Evolutionary conservation across 2,797 vertebrate species (phyloP), one percentile per base, ranked within the genome.

Genomic region (Galaxias olidus): DNA sequence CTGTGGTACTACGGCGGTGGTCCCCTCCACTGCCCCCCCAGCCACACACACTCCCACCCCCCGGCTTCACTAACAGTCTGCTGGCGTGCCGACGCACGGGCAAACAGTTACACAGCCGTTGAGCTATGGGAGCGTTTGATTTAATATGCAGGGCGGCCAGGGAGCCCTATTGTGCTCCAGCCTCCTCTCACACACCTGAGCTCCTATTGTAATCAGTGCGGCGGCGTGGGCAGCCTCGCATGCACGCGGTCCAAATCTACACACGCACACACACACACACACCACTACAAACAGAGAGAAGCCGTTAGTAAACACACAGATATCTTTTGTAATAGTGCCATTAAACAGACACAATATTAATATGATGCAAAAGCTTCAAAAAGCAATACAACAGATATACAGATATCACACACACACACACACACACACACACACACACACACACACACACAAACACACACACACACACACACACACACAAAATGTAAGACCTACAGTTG

Each of bases 151-250:
- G 57, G 67, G 51, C 42, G 20, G 61, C 60, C 56, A 71, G 43
- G 9, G 59, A 49, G 65, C 62, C 54, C 77, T 51, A 69, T 73
- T 77, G 82, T 84, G 79, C 69, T 62, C 70, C 66, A 53, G 68
- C 65, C 20, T 66, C 55, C 47, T 69, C 66, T 52, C 61, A 69
- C 63, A 76, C 72, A 78, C 56, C 76, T 75, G 69, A 60, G 59
- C 47, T 10, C 65, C 58, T 20, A 46, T 20, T 44, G 30, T 54
- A 54, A 46, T 43, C 0, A 56, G 13, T 45, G 30, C 58, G 46
- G 20, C 12, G 42, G 57, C 72, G 53, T 59, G 62, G 44, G 55
- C 52, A 9, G 4, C 10, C 53, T 64, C 8, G 46, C 19, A 10
- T 44, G 41, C 53, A 19, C 20, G 14, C 52, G 30, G 9, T 53